A percentile compares a stretch with the other conserved stretches of the same genome.
phyloP scores from a whole-genome alignment of 2,797 vertebrate genomes.

The Centropyge bicolor region DNA sequence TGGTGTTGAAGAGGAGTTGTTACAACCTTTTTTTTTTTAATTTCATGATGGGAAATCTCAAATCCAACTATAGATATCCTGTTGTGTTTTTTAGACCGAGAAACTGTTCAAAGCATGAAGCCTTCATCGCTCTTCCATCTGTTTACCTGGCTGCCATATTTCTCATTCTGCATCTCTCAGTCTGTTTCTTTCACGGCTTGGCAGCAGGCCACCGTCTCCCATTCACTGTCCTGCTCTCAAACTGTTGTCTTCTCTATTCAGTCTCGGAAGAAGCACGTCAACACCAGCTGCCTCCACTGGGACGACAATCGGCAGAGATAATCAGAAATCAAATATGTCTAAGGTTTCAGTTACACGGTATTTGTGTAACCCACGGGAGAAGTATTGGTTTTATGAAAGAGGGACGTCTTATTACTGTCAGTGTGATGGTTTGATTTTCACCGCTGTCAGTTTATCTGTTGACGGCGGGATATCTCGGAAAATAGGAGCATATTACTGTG shows the following conservation, averaged over 20 bases:
- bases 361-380: conserved; percentile 19
- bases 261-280: conserved; percentile 50
- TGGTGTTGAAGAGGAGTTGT: neutral
- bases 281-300: conserved; percentile 43
- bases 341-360: neutral
- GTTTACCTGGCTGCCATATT: conserved; percentile 48
- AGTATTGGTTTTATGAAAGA: conserved; percentile 1
- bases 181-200: conserved; percentile 33
- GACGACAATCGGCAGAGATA: conserved; percentile 58
- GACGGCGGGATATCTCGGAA: conserved; percentile 6
- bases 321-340: conserved; percentile 53
- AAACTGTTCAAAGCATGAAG: neutral
- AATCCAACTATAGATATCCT: neutral
- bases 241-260: conserved; percentile 3
- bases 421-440: conserved; percentile 4
- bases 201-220: conserved; percentile 55
- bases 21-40: neutral
- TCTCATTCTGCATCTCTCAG: conserved; percentile 34
- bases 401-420: conserved; percentile 34
- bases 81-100: neutral
- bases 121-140: conserved; percentile 41
- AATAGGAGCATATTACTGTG: conserved; percentile 7
- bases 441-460: conserved; percentile 6
- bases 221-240: conserved; percentile 32
- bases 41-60: neutral